Base-by-base conservation (phyloP, 2,888 invertebrate genomes). In the Nymphalis polychloros region DNA sequence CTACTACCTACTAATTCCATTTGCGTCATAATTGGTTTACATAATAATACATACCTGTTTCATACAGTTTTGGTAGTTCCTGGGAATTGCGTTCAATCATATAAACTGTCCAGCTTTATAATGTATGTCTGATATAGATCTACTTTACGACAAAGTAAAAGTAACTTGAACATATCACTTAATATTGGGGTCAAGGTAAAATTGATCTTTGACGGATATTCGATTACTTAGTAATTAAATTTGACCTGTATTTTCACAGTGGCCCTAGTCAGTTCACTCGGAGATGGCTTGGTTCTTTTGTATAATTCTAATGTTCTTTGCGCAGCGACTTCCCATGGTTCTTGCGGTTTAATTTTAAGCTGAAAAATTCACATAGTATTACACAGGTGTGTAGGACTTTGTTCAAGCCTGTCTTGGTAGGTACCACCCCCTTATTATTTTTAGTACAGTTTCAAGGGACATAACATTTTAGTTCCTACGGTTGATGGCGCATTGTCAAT, bases 241-340 rank as follows among this genome's bases (percentile, higher is more conserved):
- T 35, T 60, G 70, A 88, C 91, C 79, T 91, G 90, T 70, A 92
- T 90, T 72, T 82, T 88, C 64, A 82, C 76, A 0, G 90, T 83
- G 31, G 91, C 92, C 73, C 87, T 77, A 1, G 76, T 80, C 1
- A 92, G 75, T 69, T 92, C 91, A 7, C 66, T 76, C 23, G 85
- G 77, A 0, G 91, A 86, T 0, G 92, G 92, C 52, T 85, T 88
- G 0, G 91, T 91, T 57, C 72, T 84, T 71, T 89, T 90, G 72
- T 92, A 92, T 0, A 91, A 71, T 7, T 85, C 83, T 59, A 92
- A 71, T 0, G 92, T 92, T 19, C 84, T 84, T 57, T 85, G 78
- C 0, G 90, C 92, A 2, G 92, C 92, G 1, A 84, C 77, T 73
- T 92, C 85, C 92, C 92, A 92, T 0, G 91, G 82, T 68, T 89